phyloP scores from a whole-genome alignment of 2,113 vertebrate genomes.

The Quiscalus mexicanus region DNA sequence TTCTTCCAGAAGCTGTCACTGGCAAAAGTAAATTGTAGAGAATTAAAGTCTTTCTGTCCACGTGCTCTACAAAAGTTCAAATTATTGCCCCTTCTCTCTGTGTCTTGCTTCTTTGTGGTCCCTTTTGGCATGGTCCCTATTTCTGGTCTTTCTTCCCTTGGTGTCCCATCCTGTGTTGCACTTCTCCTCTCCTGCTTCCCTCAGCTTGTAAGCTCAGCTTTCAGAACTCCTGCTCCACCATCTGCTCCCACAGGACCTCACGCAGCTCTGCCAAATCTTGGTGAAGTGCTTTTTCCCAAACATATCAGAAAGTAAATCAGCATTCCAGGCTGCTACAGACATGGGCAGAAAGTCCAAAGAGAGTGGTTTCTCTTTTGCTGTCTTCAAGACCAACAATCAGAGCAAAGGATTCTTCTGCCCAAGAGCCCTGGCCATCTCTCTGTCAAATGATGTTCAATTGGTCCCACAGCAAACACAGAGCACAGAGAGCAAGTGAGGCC shows the following conservation, averaged over 20 bases:
- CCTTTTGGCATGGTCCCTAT: neutral
- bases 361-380: neutral
- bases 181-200: neutral
- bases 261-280: rapidly evolving
- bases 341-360: neutral
- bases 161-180: neutral
- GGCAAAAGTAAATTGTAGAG: neutral
- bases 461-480: neutral
- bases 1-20: neutral
- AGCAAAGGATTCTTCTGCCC: neutral
- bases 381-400: neutral
- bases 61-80: neutral
- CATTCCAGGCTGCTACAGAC: neutral
- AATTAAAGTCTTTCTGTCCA: neutral
- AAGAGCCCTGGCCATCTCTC: rapidly evolving
- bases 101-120: neutral
- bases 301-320: neutral
- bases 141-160: neutral
- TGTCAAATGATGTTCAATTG: neutral
- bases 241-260: neutral
- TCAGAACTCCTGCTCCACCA: neutral
- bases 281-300: neutral
- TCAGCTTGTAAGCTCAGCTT: rapidly evolving
- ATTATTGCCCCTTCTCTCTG: neutral
- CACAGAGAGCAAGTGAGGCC: neutral